Percentiles rank a stretch among this genome's conserved stretches.
Conservation (phyloP, 35 echinoderm and acorn worm genomes). For the Diadema setosum region DNA sequence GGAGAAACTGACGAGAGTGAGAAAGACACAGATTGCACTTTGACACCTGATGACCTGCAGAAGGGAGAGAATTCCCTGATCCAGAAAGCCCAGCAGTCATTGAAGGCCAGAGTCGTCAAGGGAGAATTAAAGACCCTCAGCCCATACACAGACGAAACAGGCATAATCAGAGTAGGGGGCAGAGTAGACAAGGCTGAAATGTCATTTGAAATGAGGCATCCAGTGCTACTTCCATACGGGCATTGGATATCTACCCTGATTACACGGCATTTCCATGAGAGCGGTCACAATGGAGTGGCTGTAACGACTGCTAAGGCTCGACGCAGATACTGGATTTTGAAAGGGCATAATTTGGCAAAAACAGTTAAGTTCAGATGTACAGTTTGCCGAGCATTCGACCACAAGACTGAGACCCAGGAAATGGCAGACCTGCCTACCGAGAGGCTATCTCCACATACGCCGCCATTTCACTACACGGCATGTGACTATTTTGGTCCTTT, state of each 20-base stretch:
- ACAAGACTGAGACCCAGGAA: slow-evolving; percentile 18
- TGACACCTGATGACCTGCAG: no score
- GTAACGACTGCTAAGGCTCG: slow-evolving; percentile 25
- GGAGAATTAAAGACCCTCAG: slow-evolving; percentile 54
- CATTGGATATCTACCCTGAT: slow-evolving; percentile 47
- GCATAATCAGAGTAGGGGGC: slow-evolving; percentile 50
- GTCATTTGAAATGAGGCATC: slow-evolving; percentile 43
- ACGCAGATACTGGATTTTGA: slow-evolving; percentile 54
- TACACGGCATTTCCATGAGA: slow-evolving; percentile 28
- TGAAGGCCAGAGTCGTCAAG: slow-evolving; percentile 8
- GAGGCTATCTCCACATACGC: slow-evolving; percentile 36
- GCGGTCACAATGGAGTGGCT: slow-evolving; percentile 33
- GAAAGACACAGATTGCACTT: no score
- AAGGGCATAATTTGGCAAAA: slow-evolving; percentile 26
- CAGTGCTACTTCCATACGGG: slow-evolving; percentile 32
- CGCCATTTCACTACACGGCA: no score
- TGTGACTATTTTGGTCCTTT: slow-evolving; percentile 77
- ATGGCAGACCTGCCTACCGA: slow-evolving; percentile 42
- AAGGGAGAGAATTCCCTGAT: slow-evolving; percentile 50
- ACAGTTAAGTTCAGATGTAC: slow-evolving; percentile 54
- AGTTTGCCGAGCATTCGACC: slow-evolving; percentile 6
- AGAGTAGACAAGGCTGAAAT: slow-evolving; percentile 32
- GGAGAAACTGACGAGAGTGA: no score
- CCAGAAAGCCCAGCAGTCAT: slow-evolving; percentile 37
- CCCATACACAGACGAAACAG: slow-evolving; percentile 27